A percentile compares a stretch with the other conserved stretches of the same genome.
Evolutionary conservation across 2,888 invertebrate genomes (phyloP).

Genomic region (Prenolepis imparis): DNA sequence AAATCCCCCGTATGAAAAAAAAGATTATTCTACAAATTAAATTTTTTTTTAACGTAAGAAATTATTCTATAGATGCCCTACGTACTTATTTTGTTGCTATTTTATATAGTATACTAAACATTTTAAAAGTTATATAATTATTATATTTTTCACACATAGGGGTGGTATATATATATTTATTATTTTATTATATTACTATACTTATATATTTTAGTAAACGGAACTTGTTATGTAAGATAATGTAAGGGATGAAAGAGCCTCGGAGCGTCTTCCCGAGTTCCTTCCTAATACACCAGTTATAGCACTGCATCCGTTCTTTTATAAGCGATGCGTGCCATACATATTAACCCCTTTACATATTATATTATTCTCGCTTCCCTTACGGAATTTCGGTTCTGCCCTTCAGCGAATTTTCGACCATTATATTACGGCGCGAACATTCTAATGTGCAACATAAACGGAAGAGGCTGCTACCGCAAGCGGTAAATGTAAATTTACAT

Average conservation of each 20-base stretch:
- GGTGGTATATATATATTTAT: background rate
- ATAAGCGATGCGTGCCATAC: conserved; percentile 10
- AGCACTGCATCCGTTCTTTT: conserved; percentile 34
- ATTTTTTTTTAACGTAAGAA: background rate
- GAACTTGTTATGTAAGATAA: background rate
- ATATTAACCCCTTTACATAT: conserved; percentile 9
- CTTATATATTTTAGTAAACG: background rate
- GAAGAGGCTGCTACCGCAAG: conserved; percentile 38
- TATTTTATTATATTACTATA: background rate
- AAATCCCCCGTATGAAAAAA: background rate
- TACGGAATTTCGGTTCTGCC: conserved; percentile 24
- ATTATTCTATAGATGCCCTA: background rate
- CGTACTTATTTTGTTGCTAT: background rate
- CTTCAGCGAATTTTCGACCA: conserved; percentile 44
- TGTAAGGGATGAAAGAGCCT: background rate
- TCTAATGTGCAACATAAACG: conserved; percentile 37
- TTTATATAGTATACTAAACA: background rate
- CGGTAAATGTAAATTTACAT: conserved; percentile 38
- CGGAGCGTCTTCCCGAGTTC: background rate
- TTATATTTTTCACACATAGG: background rate
- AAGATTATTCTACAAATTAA: background rate
- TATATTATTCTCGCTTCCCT: conserved; percentile 33
- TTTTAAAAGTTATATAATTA: background rate
- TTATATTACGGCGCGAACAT: conserved; percentile 8
- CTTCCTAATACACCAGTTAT: conserved; percentile 18